Percentiles rank a stretch among this genome's conserved stretches.
Evolutionary conservation across 2,113 vertebrate genomes (phyloP).

Genomic region (Oreocharis arfaki): DNA sequence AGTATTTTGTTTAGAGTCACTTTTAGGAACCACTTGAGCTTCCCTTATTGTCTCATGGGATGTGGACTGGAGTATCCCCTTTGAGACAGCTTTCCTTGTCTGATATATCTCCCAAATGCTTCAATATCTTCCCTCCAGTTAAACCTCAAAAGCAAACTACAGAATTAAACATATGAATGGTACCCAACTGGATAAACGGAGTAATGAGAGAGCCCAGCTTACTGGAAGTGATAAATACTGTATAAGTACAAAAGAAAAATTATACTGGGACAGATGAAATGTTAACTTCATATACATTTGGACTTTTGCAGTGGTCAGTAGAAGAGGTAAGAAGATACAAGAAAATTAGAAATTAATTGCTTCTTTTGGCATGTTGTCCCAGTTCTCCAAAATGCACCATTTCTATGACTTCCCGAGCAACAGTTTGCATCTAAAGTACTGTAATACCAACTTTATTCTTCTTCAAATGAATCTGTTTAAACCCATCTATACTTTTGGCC

Average conservation of each 20-base stretch:
- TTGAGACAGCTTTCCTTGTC: neutral
- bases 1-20: neutral
- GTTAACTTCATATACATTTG: neutral
- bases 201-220: neutral
- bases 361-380: neutral
- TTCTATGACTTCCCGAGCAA: neutral
- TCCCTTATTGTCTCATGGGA: neutral
- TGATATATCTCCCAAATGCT: neutral
- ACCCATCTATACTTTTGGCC: neutral
- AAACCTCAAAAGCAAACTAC: neutral
- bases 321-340: neutral
- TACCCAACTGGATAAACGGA: neutral
- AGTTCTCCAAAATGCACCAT: neutral
- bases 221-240: neutral
- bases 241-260: neutral
- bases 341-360: neutral
- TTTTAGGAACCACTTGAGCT: neutral
- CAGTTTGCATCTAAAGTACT: neutral
- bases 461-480: neutral
- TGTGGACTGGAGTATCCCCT: neutral
- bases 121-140: neutral
- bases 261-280: neutral
- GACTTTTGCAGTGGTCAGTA: neutral
- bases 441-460: neutral
- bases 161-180: neutral